Evolutionary conservation across 2,888 invertebrate species (phyloP).

Genomic region (Temnothorax unifasciatus): DNA sequence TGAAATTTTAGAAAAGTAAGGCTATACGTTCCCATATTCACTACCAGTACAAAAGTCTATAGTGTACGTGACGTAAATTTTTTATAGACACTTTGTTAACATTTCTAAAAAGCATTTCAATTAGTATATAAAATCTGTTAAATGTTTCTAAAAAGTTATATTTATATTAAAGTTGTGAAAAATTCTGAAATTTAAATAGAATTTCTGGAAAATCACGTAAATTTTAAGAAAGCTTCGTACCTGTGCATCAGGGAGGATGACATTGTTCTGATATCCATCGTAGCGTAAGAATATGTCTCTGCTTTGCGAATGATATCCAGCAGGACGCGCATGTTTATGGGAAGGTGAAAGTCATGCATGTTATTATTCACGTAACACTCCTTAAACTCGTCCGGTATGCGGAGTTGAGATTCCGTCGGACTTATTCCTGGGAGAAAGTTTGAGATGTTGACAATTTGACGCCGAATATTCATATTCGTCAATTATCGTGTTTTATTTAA

Average conservation of each 20-base stretch:
- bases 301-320: slow-evolving; percentile 89
- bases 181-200: too few species aligned
- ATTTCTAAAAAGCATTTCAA: too few species aligned
- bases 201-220: too few species aligned
- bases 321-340: slow-evolving; percentile 88
- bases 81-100: too few species aligned
- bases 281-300: slow-evolving; percentile 87
- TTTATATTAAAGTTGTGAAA: too few species aligned
- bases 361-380: slow-evolving; percentile 88
- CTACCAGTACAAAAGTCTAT: too few species aligned
- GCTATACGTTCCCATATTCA: too few species aligned
- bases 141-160: too few species aligned
- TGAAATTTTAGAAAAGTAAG: neutral
- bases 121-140: too few species aligned
- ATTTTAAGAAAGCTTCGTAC: slow-evolving; percentile 41
- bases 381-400: slow-evolving; percentile 88
- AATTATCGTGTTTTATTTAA: neutral
- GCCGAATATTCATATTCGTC: neutral
- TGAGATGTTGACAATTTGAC: neutral
- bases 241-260: slow-evolving; percentile 87
- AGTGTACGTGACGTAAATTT: too few species aligned
- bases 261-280: slow-evolving; percentile 88
- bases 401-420: slow-evolving; percentile 68
- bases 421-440: slow-evolving; percentile 60
- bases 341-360: slow-evolving; percentile 86